Conservation (phyloP, 1,140 invertebrate species). For the Bursaphelenchus mucronatus region DNA sequence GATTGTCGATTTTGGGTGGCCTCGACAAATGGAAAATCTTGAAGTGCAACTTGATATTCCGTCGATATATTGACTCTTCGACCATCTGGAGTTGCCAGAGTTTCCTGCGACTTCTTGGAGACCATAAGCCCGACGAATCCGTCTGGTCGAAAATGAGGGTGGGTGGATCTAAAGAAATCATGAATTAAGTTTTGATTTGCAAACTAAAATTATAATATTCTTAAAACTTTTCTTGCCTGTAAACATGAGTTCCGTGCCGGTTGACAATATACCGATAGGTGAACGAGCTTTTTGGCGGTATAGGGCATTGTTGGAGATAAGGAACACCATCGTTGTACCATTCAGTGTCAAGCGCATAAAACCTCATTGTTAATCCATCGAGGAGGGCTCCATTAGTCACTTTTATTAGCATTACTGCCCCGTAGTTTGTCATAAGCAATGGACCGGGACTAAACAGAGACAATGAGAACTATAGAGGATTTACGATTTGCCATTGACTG, state of each 20-base stretch:
- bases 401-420: constrained; percentile 3
- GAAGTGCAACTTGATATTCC: constrained; percentile 2
- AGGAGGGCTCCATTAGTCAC: constrained; percentile 6
- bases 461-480: background rate
- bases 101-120: constrained; percentile 3
- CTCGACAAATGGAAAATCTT: constrained; percentile 11
- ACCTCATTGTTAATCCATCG: constrained; percentile 1
- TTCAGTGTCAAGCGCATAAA: constrained; percentile 6
- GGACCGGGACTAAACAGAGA: constrained; percentile 3
- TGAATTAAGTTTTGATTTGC: too few relatives aligned
- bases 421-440: constrained; percentile 1
- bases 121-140: constrained; percentile 6
- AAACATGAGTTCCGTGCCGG: constrained; percentile 10
- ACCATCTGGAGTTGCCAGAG: background rate
- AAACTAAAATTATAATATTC: too few relatives aligned
- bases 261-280: constrained; percentile 12
- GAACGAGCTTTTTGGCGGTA: background rate
- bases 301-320: constrained; percentile 17
- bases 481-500: constrained; percentile 18
- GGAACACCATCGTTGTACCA: constrained; percentile 19
- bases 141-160: background rate
- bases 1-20: constrained; percentile 2
- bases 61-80: background rate
- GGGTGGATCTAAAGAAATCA: too few relatives aligned
- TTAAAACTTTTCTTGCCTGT: background rate